Evolutionary conservation across 2,888 invertebrate genomes (phyloP), one percentile per base, ranked within the genome.

Genomic region (Carterocephalus palaemon): DNA sequence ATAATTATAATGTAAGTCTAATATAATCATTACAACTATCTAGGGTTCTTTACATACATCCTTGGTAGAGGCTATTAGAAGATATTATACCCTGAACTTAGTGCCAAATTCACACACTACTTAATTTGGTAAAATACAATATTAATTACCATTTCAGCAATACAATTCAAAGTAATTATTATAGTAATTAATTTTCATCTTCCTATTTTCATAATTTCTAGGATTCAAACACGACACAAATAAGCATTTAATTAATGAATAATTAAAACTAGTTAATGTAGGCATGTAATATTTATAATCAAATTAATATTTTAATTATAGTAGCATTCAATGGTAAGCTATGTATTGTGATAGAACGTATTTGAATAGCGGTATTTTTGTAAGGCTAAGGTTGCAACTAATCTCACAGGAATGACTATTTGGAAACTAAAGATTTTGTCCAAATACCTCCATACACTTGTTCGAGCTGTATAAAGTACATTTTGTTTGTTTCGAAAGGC

Each of bases 391-490:
- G 23, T 17, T 29, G 36, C 9, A 19, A 5, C n/a, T 29, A 8
- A 19, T 19, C 31, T 16, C 31, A 16, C 15, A 16, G 12, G 16
- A 16, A 10, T 10, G 16, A 16, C 17, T 2, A 31, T 4, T 12
- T 10, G 8, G 9, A 41, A 49, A 12, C 20, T 22, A 37, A 19
- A 39, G 42, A 32, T 41, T 51, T 47, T 33, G 50, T 31, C 23
- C 22, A 36, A 52, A 49, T 58, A 63, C 59, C 59, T 60, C 57
- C 57, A 53, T 52, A 49, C 52, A 50, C 42, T 48, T 46, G 46
- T 51, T 54, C 53, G 53, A 58, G 53, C 52, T 57, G 53, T 57
- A 52, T 47, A 37, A 52, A 46, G 49, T 59, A 62, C 59, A 59
- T 62, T 60, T 58, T 55, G 56, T 57, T 58, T 55, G 41, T 38